Evolutionary conservation across 2,113 vertebrate genomes (phyloP), one percentile per base, ranked within the genome.

Genomic region (Heptranchias perlo): DNA sequence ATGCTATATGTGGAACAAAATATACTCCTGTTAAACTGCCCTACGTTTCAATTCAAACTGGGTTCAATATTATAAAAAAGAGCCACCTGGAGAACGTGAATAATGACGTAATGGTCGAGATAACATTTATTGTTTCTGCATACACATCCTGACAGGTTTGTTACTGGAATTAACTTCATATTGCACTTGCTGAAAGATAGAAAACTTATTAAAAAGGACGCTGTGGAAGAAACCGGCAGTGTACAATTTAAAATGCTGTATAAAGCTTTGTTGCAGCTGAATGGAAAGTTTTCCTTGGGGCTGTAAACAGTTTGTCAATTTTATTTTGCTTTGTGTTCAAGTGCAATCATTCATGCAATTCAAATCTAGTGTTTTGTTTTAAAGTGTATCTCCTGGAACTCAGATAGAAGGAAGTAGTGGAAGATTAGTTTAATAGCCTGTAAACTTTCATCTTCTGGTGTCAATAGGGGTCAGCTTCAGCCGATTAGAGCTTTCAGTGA

Each of bases 201-300:
- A 64, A 47, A 39, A 94, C 25, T 67, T 23, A 95, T 95, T 69
- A 67, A 67, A 54, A 49, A 69, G 44, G 21, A 8, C 10, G 14
- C 10, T 67, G 10, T 4, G 44, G 62, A 95, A 49, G 61, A 11
- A 67, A 64, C 10, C 10, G 35, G 25, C 39, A 95, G 31, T 31
- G 35, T 69, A 49, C 44, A 47, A 95, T 94, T 94, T 94, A 65
- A 65, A 39, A 44, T 47, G 39, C 4, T 49, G 61, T 44, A 94
- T 8, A 64, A 64, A 64, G 58, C 91, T 94, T 65, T 95, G 10
- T 94, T 65, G 64, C 39, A 67, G 64, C 5, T 65, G 64, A 49
- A 47, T 94, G 62, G 93, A 95, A 94, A 65, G 61, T 62, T 65
- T 65, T 64, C 92, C 92, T 44, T 13, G 25, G 64, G 93, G 62